These are phyloP conservation scores for Macrotrachela quadricornifera DNA, from an alignment of 1,140 invertebrate species.

Conservation along the genomic window DNA sequence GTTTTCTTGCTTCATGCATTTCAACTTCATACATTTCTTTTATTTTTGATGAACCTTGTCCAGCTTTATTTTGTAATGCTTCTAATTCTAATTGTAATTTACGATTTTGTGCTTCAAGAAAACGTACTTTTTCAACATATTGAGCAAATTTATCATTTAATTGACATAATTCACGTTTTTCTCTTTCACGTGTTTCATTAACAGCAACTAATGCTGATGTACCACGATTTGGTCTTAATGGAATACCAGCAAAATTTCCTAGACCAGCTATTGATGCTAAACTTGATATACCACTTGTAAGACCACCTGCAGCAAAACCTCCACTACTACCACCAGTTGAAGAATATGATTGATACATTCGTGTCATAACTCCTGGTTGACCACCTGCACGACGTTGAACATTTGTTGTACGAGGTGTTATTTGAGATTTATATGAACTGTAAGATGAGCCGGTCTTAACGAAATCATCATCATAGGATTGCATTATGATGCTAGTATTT, in stretches of 20 bases:
- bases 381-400: not conserved
- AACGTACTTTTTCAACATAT: slow-evolving; percentile 34
- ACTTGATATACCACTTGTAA: not conserved
- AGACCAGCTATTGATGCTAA: not conserved
- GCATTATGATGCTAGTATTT: slow-evolving; percentile 1
- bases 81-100: slow-evolving; percentile 31
- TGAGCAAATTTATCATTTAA: slow-evolving; percentile 33
- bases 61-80: slow-evolving; percentile 28
- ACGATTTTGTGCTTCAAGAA: slow-evolving; percentile 34
- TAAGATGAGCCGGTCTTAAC: not conserved
- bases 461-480: slow-evolving; percentile 2
- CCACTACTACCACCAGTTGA: not conserved
- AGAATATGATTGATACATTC: not conserved
- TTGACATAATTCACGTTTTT: slow-evolving; percentile 8
- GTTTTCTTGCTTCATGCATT: slow-evolving; percentile 19
- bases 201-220: not conserved
- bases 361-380: not conserved
- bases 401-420: not conserved
- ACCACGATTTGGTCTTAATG: not conserved
- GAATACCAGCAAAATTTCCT: not conserved
- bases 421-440: not conserved
- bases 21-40: slow-evolving; percentile 34
- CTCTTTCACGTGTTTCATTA: not conserved
- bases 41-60: slow-evolving; percentile 29
- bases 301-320: not conserved